These are phyloP conservation scores for Scarus forsteni DNA, from an alignment of 2,797 vertebrate species.

Conservation along the genomic window DNA sequence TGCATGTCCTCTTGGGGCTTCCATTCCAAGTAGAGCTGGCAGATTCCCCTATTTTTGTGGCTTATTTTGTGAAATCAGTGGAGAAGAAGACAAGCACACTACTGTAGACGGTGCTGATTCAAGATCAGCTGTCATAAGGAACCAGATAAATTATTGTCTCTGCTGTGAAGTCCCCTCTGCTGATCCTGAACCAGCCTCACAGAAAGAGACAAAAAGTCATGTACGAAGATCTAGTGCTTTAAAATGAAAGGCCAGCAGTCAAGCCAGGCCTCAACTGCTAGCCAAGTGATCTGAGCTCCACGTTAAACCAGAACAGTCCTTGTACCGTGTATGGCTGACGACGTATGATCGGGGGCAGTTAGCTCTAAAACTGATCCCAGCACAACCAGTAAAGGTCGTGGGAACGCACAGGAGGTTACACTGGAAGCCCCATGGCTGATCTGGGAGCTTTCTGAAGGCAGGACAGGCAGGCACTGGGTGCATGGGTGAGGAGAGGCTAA, in stretches of 20 bases:
- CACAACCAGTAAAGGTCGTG: slow-evolving; percentile 49
- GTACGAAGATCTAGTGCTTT: slow-evolving; percentile 14
- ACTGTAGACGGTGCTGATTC: slow-evolving; percentile 37
- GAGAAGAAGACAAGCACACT: slow-evolving; percentile 33
- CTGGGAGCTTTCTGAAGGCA: slow-evolving; percentile 81
- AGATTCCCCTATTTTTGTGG: neutral
- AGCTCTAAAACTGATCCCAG: slow-evolving; percentile 73
- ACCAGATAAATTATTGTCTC: slow-evolving; percentile 33
- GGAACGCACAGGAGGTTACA: slow-evolving; percentile 70
- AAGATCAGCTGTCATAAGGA: slow-evolving; percentile 69
- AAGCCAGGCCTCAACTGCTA: slow-evolving; percentile 8
- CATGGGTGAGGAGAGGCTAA: slow-evolving; percentile 77
- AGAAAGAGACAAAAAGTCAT: slow-evolving; percentile 23
- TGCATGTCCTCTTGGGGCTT: too few species aligned
- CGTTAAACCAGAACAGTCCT: slow-evolving; percentile 60
- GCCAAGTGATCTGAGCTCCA: slow-evolving; percentile 3
- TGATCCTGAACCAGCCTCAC: slow-evolving; percentile 50
- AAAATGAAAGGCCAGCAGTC: slow-evolving; percentile 31
- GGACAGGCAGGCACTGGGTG: slow-evolving; percentile 85
- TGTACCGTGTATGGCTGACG: slow-evolving; percentile 67
- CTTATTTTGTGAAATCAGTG: slow-evolving; percentile 12
- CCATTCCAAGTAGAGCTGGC: too few species aligned
- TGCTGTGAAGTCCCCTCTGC: slow-evolving; percentile 57
- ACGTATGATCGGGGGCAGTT: slow-evolving; percentile 65
- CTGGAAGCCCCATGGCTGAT: slow-evolving; percentile 75